Evolutionary conservation across 2,888 invertebrate genomes (phyloP), one percentile per base, ranked within the genome.

Genomic region (Galeruca laticollis): DNA sequence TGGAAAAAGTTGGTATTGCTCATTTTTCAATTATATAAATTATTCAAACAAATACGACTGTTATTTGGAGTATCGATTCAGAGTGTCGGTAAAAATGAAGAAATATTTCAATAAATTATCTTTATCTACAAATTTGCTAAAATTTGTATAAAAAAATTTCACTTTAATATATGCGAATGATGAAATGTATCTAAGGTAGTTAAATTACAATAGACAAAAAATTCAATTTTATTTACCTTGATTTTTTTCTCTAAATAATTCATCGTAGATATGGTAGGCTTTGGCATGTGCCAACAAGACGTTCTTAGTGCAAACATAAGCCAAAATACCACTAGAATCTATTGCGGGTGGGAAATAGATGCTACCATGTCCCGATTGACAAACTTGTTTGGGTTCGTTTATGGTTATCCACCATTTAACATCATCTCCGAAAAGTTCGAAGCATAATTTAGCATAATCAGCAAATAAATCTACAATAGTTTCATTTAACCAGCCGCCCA

Each of bases 401-500:
- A 88, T 84, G 0, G 89, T 89, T 2, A 88, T 84, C 89, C 89
- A 89, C 66, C 70, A 68, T 11, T 68, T 66, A 59, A 88, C 89
- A 0, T 87, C 89, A 20, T 88, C 79, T 2, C 89, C 89, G 56
- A 71, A 72, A 20, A 74, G 43, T 37, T 78, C 77, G 47, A 87
- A 73, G 3, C 78, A 82, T 1, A 85, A 83, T n/a, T 84, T 85
- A 0, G 91, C 90, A 83, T 86, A 35, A 91, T 75, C n/a, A 94
- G 87, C 78, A 90, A 92, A 79, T 92, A 87, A 65, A 94, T 92
- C 88, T 0, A 86, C 87, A 59, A 90, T 86, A 10, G 87, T 75
- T 1, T 89, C 88, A 78, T 90, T 91, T 49, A 88, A 86, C 90
- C 90, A 90, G 0, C 90, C 91, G 0, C 90, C 90, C 5, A 89